These are phyloP conservation scores for Athrips mouffetella DNA, from an alignment of 2,888 invertebrate genomes.

Conservation along the genomic window DNA sequence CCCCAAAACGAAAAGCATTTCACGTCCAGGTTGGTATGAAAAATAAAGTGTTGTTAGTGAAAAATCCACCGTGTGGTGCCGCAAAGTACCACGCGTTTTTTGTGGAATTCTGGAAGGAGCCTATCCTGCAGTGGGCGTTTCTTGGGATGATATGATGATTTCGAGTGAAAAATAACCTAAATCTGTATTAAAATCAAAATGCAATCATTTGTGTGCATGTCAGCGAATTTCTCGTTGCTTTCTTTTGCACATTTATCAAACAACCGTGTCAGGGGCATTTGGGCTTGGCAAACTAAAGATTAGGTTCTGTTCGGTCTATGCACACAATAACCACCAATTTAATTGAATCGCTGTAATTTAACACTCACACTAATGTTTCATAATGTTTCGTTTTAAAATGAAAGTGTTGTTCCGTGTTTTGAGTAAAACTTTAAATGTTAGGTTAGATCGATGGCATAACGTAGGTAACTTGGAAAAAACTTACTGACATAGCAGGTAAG, in stretches of 20 bases:
- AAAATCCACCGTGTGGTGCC: background rate
- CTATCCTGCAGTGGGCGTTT: too few species aligned
- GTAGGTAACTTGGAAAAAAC: too few species aligned
- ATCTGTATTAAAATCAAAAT: slow-evolving; percentile 10
- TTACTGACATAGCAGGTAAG: too few species aligned
- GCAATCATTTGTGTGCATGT: slow-evolving; percentile 23
- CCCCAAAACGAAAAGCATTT: background rate
- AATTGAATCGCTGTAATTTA: slow-evolving; percentile 12
- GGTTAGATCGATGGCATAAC: too few species aligned
- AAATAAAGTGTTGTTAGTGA: too few species aligned
- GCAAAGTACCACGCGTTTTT: too few species aligned
- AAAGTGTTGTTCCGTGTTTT: background rate
- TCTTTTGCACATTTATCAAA: slow-evolving; percentile 54
- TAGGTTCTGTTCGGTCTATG: background rate
- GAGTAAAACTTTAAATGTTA: too few species aligned
- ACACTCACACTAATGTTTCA: background rate
- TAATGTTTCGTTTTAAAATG: background rate
- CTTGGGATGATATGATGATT: too few species aligned
- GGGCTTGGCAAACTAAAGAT: slow-evolving; percentile 15
- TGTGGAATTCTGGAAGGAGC: too few species aligned
- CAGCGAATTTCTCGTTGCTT: slow-evolving; percentile 30
- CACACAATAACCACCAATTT: background rate
- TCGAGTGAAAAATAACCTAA: background rate
- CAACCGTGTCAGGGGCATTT: slow-evolving; percentile 59
- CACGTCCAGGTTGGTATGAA: slow-evolving; percentile 2